phyloP scores from a whole-genome alignment of 2,888 invertebrate species.

The Drosophila macrothrix region DNA sequence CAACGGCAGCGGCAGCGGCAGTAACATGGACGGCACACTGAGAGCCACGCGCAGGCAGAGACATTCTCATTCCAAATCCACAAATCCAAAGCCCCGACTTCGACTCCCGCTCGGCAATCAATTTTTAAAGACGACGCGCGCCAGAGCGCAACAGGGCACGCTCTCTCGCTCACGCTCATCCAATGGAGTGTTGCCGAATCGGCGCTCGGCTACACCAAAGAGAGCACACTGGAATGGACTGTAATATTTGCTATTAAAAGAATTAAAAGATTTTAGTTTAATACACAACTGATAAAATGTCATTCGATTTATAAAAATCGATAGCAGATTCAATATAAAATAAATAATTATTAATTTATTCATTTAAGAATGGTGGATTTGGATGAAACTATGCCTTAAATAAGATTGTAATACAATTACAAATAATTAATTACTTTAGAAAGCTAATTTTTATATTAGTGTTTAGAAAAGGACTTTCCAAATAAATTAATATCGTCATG shows the following conservation, averaged over 20 bases:
- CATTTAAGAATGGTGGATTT: neutral
- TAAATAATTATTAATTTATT: neutral
- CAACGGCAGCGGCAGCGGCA: conserved; percentile 28
- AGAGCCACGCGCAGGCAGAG: conserved; percentile 78
- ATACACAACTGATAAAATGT: neutral
- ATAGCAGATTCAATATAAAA: neutral
- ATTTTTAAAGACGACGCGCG: conserved; percentile 78
- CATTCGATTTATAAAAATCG: neutral
- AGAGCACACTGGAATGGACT: conserved; percentile 45
- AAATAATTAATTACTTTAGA: neutral
- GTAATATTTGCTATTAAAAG: neutral
- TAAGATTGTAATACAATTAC: neutral
- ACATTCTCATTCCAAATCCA: conserved; percentile 56
- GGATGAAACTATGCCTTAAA: neutral
- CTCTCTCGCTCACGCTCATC: conserved; percentile 62
- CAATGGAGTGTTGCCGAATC: conserved; percentile 26
- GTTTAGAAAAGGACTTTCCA: neutral
- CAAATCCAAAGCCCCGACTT: conserved; percentile 50
- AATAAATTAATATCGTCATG: neutral
- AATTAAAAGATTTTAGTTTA: neutral
- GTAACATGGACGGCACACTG: conserved; percentile 48
- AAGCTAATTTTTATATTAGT: neutral
- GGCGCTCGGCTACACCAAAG: conserved; percentile 27
- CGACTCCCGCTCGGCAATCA: conserved; percentile 66
- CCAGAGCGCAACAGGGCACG: conserved; percentile 73